Conservation (phyloP, 2,113 vertebrate genomes). For the Macrotis lagotis region DNA sequence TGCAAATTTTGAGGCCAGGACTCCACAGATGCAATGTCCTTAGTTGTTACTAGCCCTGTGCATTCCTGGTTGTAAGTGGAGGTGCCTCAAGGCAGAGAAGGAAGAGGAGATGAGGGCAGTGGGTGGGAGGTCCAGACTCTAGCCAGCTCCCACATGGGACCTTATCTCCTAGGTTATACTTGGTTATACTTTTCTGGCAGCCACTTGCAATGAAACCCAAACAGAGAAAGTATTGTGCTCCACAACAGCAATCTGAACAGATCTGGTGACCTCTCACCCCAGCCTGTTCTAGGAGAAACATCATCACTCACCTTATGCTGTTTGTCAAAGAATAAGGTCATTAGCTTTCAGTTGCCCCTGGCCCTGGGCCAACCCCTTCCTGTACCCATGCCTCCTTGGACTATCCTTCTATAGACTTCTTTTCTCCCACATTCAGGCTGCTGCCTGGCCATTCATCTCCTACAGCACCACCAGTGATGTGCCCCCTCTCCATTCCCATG, state of each 20-base stretch:
- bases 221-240: background rate
- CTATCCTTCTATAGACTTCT: background rate
- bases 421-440: background rate
- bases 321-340: background rate
- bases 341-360: background rate
- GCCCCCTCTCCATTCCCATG: background rate
- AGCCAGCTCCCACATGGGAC: background rate
- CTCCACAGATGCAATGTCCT: background rate
- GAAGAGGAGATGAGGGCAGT: background rate
- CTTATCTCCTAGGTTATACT: background rate
- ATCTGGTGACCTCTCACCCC: background rate
- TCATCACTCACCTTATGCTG: background rate
- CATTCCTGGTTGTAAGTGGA: background rate
- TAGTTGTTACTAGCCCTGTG: background rate
- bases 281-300: background rate
- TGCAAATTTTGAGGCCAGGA: background rate
- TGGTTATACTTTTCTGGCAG: background rate
- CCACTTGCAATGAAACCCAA: background rate
- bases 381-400: background rate
- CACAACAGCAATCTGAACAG: background rate
- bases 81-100: background rate
- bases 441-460: background rate
- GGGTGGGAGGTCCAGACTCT: constrained; percentile 1
- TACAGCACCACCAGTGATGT: background rate
- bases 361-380: background rate